These are phyloP conservation scores for Ennomos erosarius DNA, from an alignment of 2,888 invertebrate genomes.

Conservation along the genomic window DNA sequence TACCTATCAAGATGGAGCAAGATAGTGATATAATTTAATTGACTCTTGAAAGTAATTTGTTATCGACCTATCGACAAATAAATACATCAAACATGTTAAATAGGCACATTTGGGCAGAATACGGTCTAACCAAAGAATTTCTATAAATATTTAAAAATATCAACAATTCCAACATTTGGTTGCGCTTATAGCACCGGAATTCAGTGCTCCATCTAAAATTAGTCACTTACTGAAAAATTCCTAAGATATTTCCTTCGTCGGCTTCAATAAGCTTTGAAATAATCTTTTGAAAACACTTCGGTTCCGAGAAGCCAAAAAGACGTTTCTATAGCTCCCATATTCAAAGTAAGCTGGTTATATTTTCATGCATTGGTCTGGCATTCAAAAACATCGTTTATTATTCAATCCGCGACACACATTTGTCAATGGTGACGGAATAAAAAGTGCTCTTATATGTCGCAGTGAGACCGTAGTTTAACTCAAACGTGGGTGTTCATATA, in stretches of 20 bases:
- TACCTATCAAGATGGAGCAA: neutral
- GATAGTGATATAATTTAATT: neutral
- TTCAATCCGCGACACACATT: slow-evolving; percentile 66
- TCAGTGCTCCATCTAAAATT: slow-evolving; percentile 3
- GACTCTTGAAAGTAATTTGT: too few relatives aligned
- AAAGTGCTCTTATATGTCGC: slow-evolving; percentile 53
- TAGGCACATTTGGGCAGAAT: too few relatives aligned
- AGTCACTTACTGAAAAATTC: slow-evolving; percentile 2
- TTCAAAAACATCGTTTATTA: slow-evolving; percentile 49
- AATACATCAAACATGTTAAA: too few relatives aligned
- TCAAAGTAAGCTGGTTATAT: slow-evolving; percentile 23
- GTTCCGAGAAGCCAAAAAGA: slow-evolving; percentile 29
- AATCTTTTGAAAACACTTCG: slow-evolving; percentile 28
- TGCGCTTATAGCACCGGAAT: neutral
- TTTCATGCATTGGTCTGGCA: slow-evolving; percentile 22
- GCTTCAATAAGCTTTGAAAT: slow-evolving; percentile 9
- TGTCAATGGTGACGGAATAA: slow-evolving; percentile 64
- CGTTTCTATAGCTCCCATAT: slow-evolving; percentile 18
- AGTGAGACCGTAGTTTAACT: slow-evolving; percentile 21
- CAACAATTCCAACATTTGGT: too few relatives aligned
- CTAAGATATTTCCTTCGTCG: slow-evolving; percentile 10
- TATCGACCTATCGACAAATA: too few relatives aligned
- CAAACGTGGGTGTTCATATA: slow-evolving; percentile 12
- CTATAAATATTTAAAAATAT: too few relatives aligned
- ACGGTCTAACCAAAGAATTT: too few relatives aligned